These are phyloP conservation scores for Hemiscyllium ocellatum DNA, from an alignment of 2,113 vertebrate species.

Conservation along the genomic window DNA sequence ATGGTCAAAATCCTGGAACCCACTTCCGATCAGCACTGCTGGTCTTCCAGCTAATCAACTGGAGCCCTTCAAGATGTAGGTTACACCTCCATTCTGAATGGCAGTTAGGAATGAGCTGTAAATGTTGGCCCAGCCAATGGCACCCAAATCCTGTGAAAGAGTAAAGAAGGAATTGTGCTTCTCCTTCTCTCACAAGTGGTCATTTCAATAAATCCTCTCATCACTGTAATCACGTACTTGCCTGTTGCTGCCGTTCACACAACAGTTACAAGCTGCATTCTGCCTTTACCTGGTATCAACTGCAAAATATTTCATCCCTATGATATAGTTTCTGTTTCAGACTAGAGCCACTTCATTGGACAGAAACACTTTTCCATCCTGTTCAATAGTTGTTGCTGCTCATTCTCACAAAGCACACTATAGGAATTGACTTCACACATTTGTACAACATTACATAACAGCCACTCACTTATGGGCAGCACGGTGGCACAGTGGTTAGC, in stretches of 20 bases:
- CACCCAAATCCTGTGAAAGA: no score
- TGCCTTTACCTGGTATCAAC: not conserved
- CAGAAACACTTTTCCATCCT: not conserved
- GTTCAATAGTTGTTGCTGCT: not conserved
- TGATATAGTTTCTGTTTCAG: not conserved
- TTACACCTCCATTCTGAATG: no score
- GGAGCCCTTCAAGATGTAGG: no score
- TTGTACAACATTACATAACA: not conserved
- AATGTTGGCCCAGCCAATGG: no score
- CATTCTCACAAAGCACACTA: not conserved
- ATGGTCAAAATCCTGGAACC: no score
- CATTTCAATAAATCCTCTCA: not conserved
- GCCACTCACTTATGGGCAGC: no score
- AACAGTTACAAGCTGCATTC: not conserved
- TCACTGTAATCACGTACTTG: not conserved
- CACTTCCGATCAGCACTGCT: no score
- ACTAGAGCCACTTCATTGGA: not conserved
- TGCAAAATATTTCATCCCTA: not conserved
- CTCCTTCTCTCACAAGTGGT: not conserved
- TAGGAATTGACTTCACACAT: not conserved
- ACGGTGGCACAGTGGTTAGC: no score
- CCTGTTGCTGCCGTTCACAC: no score
- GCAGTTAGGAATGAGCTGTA: no score
- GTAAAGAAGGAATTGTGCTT: not conserved
- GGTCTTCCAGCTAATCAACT: no score